Evolutionary conservation across 2,797 vertebrate genomes (phyloP), one percentile per base, ranked within the genome.

Genomic region (Merluccius polli): DNA sequence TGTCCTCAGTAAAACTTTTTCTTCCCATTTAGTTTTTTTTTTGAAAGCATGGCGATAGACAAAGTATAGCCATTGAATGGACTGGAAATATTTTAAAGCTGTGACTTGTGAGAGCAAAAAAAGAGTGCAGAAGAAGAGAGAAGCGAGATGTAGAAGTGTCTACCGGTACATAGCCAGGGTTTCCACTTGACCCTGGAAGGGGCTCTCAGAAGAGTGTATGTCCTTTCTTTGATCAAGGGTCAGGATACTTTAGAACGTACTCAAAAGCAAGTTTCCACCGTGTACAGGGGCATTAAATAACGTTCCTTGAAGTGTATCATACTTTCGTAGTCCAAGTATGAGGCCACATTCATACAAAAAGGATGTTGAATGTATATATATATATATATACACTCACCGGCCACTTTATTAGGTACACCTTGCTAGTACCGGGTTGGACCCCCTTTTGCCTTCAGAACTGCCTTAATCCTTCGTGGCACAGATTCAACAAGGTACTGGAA

Each of bases 281-380:
- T 32, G 68, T 21, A 41, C 6, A n/a, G 31, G 4, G 1, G 44
- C 15, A 35, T 71, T 74, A 7, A 75, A 79, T 52, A 73, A n/a
- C 41, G 65, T 75, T 65, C 59, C 36, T 70, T 81, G 77, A 84
- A 75, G 70, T 63, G 16, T 3, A 41, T 3, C 11, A 10, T 38
- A 10, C 36, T 11, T 11, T 38, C 36, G 13, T 38, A 12, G 36
- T 38, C 13, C 36, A 38, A n/a, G n/a, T 13, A 38, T 38, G 10
- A 8, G 10, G 1, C 36, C 8, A 1, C 2, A 10, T 12, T 10
- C 4, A 2, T n/a, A n/a, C n/a, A n/a, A n/a, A n/a, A n/a, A n/a
- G n/a, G n/a, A n/a, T n/a, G n/a, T n/a, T n/a, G n/a, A n/a, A n/a
- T n/a, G n/a, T n/a, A n/a, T n/a, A n/a, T n/a, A n/a, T n/a, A n/a